Evolutionary conservation across 2,113 vertebrate species (phyloP), one percentile per base, ranked within the genome.

Genomic region (Hirundichthys speculiger): DNA sequence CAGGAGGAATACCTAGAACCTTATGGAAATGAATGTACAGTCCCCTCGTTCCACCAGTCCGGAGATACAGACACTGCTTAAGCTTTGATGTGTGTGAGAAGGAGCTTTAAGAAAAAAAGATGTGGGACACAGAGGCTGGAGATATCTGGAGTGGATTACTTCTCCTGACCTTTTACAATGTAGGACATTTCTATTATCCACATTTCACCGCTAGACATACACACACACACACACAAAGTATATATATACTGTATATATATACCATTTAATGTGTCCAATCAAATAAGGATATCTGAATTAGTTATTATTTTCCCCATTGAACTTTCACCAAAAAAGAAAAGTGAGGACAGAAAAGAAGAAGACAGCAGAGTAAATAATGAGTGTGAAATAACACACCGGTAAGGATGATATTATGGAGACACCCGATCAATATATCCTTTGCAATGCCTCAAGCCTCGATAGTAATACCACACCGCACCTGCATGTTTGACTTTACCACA

Each of bases 91-190:
- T 46, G 39, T 62, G 50, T 40, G 59, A 5, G 20, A 25, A 40
- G 39, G 20, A 46, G 52, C 18, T 46, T 71, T 68, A 66, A 64
- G 60, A 78, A 77, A 30, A n/a, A 60, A 71, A 69, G 45, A 79
- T 65, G 55, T 65, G 66, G 77, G 77, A 72, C 70, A 59, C 39
- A 15, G 42, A 66, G 51, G 50, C 4, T 15, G 24, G 43, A 62
- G 34, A 68, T 64, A 73, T 73, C 11, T 25, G 38, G 14, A 73
- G 71, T 46, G 48, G 46, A 59, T 73, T 76, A 69, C 69, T 75
- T 77, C 55, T 56, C 27, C 50, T 60, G 34, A 59, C 51, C 47
- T 55, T 85, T 77, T 47, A 46, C 30, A 55, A 49, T 43, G 55
- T 41, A 27, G 30, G 54, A 11, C 49, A 60, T 56, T 41, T 0